Base-by-base conservation (phyloP, 1,140 invertebrate genomes). In the Drosophila burlai region DNA sequence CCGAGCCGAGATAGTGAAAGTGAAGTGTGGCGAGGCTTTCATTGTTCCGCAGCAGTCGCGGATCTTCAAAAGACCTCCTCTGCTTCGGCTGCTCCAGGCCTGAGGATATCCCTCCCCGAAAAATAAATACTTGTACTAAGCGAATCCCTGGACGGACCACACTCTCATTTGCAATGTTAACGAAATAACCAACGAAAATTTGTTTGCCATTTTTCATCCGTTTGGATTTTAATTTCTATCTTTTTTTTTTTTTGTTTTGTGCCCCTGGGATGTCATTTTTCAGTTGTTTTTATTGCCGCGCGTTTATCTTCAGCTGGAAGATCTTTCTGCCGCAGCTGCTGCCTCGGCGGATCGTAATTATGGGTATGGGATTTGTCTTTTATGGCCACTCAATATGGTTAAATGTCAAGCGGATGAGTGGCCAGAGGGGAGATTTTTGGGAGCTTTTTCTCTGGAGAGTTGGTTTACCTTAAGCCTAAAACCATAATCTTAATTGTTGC, bases 161-260 rank as follows among this genome's bases (percentile, higher is more conserved):
- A 82, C 62, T 71, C 63, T 71, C 60, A 87, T 87, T 87, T 87
- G 83, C 76, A 76, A 87, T 86, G 79, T 82, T 81, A 85, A 81
- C 52, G 40, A 85, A 79, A 75, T 71, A 54, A 69, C 57, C 59
- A 69, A 76, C 36, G 54, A 84, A 84, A 80, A 79, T 83, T 84
- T 66, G 62, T 65, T 54, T 63, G 62, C 58, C 47, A 71, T 67
- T 72, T 76, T 42, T 78, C 61, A 78, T 73, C 60, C 73, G 60
- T 72, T 71, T 62, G 59, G 52, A 52, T 72, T 77, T 79, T 73
- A 55, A 45, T 45, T 72, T 78, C 34, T 65, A 64, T 52, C 54
- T 29, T 58, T 63, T 68, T 68, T 49, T 29, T 45, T 9, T 21
- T 21, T 21, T n/a, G n/a, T 18, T 16, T 9, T 29, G 21, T 49